Conservation (phyloP, 2,888 invertebrate genomes). For the Caenorhabditis parvicauda region DNA sequence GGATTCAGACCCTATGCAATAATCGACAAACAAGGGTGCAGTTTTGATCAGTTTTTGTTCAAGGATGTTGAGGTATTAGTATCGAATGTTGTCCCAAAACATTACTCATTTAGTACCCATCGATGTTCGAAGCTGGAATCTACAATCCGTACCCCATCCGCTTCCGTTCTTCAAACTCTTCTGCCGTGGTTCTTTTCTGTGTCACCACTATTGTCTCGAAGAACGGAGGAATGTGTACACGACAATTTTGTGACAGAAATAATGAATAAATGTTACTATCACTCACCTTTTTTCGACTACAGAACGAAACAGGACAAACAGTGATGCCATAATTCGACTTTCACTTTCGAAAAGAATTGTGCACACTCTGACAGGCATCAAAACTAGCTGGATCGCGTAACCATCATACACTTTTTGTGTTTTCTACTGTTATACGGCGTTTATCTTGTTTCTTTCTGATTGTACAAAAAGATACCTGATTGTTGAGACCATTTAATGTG, state of each 20-base stretch:
- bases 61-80: conserved; percentile 51
- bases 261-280: too few species aligned
- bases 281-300: too few species aligned
- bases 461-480: too few species aligned
- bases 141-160: conserved; percentile 58
- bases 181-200: conserved; percentile 53
- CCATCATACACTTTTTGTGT: too few species aligned
- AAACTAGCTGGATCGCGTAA: too few species aligned
- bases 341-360: too few species aligned
- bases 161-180: conserved; percentile 48
- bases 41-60: conserved; percentile 51
- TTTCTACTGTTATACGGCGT: too few species aligned
- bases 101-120: conserved; percentile 42
- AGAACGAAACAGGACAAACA: too few species aligned
- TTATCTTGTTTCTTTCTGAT: too few species aligned
- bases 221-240: conserved; percentile 26
- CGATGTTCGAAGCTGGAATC: conserved; percentile 57
- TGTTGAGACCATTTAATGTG: too few species aligned
- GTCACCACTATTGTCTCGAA: conserved; percentile 44
- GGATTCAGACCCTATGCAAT: conserved; percentile 43
- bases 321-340: too few species aligned
- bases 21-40: conserved; percentile 55
- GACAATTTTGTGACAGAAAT: conserved; percentile 24
- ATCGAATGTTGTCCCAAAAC: neutral
- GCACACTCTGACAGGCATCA: too few species aligned